Evolutionary conservation across 2,888 invertebrate genomes (phyloP), one percentile per base, ranked within the genome.

Genomic region (Limnephilus marmoratus): DNA sequence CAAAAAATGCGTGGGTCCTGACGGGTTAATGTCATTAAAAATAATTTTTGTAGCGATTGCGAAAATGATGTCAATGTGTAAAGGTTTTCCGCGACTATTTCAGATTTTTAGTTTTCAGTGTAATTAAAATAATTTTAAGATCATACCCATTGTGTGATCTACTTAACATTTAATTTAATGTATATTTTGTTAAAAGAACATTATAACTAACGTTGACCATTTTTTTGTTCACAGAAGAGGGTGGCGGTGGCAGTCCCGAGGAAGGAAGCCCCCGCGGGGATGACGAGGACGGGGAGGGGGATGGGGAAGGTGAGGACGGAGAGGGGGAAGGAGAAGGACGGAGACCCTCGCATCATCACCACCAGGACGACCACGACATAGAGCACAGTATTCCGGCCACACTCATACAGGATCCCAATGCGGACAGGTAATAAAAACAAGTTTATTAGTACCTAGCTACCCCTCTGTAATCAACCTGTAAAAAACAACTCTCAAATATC

Each of bases 191-290:
- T 13, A 45, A 45, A 49, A 49, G 15, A 49, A 15, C 49, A 53
- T 53, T 18, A 5, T 18, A 68, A n/a, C 68, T 68, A 68, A 68
- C 68, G 18, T 68, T 68, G 68, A 24, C 2, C 18, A 18, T 82
- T 41, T 90, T 81, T 86, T 90, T 88, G 2, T n/a, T 88, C 88
- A 94, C 96, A 96, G 97, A 97, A 94, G 97, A 97, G 95, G 96
- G 96, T 94, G 97, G 96, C 93, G 97, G 96, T 94, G 97, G 96
- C 93, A 97, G 96, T 94, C 96, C 97, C 94, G 97, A 96, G 93
- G 95, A 95, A 53, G 94, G 95, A 15, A 97, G 96, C 94, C 96
- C 97, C 94, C 96, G 96, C 93, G 95, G 81, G 68, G 91, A 90
- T 37, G 91, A 85, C 15, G 90, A 95, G 81, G 94, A 94, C n/a